These are phyloP conservation scores for Rhagoletis pomonella DNA, from an alignment of 1,140 invertebrate species.

Conservation along the genomic window DNA sequence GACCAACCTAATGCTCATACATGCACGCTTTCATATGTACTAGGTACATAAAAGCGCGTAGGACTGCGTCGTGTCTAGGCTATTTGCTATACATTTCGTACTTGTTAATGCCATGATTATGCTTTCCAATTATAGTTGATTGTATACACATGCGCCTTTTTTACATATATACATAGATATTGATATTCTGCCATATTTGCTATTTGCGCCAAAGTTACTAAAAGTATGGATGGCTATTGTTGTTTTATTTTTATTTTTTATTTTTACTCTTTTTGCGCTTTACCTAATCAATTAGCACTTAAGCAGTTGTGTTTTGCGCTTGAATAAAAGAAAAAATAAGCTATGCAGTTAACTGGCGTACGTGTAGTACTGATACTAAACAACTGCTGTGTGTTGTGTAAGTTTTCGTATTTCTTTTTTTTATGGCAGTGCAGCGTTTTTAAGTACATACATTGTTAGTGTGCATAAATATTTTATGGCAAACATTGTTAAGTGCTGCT, in stretches of 20 bases:
- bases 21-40: no score
- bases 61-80: not conserved
- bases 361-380: not conserved
- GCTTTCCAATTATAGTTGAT: slow-evolving; percentile 33
- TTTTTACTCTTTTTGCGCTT: not conserved
- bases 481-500: slow-evolving; percentile 6
- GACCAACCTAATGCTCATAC: no score
- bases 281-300: slow-evolving; percentile 33
- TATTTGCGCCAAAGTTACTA: slow-evolving; percentile 15
- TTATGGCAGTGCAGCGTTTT: slow-evolving; percentile 9
- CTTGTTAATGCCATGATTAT: slow-evolving; percentile 22
- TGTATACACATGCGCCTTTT: not conserved
- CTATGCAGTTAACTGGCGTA: not conserved
- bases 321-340: not conserved
- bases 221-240: not conserved
- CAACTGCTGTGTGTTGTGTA: not conserved
- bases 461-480: slow-evolving; percentile 12
- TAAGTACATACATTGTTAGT: not conserved
- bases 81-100: not conserved
- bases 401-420: not conserved
- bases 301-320: not conserved
- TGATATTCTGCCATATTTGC: slow-evolving; percentile 20
- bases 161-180: not conserved
- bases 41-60: no score
- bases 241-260: not conserved